phyloP scores from a whole-genome alignment of 1,140 invertebrate species.

The Conopomorpha cramerella region DNA sequence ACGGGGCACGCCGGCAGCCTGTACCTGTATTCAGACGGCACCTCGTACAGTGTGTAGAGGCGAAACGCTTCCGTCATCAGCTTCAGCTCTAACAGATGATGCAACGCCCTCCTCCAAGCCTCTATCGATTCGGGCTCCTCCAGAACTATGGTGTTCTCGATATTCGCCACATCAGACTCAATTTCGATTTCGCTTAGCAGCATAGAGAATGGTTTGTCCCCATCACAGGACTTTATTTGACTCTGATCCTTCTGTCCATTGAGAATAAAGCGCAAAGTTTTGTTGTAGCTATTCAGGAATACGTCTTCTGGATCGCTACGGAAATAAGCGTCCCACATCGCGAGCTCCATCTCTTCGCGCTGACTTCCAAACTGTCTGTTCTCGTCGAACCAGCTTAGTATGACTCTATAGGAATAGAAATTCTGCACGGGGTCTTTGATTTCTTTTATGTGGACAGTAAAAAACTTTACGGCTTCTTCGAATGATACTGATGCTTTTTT shows the following conservation, averaged over 20 bases:
- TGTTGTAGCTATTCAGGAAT: constrained; percentile 33
- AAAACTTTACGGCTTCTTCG: constrained; percentile 60
- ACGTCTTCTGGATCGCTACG: constrained; percentile 21
- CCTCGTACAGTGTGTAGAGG: constrained; percentile 33
- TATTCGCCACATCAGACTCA: constrained; percentile 45
- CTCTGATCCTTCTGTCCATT: constrained; percentile 32
- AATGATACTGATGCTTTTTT: constrained; percentile 57
- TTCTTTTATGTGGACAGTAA: constrained; percentile 54
- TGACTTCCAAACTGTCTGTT: constrained; percentile 36
- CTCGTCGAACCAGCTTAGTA: constrained; percentile 59
- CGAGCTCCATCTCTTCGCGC: constrained; percentile 54
- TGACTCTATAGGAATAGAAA: constrained; percentile 58
- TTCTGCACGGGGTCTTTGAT: constrained; percentile 46
- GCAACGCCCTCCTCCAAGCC: constrained; percentile 27
- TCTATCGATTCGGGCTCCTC: constrained; percentile 33
- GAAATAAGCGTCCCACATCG: constrained; percentile 60
- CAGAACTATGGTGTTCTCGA: constrained; percentile 29
- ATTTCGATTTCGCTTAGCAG: constrained; percentile 46
- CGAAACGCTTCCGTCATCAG: constrained; percentile 40
- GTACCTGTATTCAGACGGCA: constrained; percentile 25
- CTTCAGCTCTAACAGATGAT: constrained; percentile 30
- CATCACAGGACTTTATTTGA: constrained; percentile 19
- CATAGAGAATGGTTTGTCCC: constrained; percentile 33
- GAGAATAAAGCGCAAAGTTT: constrained; percentile 33
- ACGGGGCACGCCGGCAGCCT: constrained; percentile 32